Evolutionary conservation across 2,113 vertebrate species (phyloP), one percentile per base, ranked within the genome.

Genomic region (Monarcha castaneiventris): DNA sequence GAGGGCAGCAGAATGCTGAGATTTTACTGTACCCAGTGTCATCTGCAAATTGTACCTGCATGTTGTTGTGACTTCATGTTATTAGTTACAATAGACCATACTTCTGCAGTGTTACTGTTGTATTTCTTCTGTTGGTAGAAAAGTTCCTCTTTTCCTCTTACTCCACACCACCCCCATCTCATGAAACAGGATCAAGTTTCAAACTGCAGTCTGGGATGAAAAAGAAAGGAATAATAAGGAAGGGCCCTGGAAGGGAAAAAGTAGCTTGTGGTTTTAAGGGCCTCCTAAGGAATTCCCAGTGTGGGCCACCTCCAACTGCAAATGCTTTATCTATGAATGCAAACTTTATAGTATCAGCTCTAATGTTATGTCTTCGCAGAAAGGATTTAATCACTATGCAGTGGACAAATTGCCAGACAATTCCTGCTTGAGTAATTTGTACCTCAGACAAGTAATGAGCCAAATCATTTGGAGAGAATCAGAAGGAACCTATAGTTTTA

Each of bases 11-110:
- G 81, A 74, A 91, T 77, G 25, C 64, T 96, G 84, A 94, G 81
- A 55, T 97, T 96, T 93, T 83, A 78, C 76, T 97, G 67, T 90
- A 95, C 93, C 67, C 10, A 22, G 29, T 85, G 89, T 97, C 93
- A 95, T 79, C 81, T 96, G 91, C 81, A 95, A 80, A 83, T 90
- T 95, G 90, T 96, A 96, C 96, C 94, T 94, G 96, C 67, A 61
- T 82, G 87, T 62, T 92, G 78, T 77, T 96, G 81, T 96, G 96
- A 97, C 90, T 95, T 97, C 79, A 68, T 68, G 35, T 71, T 92
- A 93, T 95, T 97, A 96, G 88, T 97, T 96, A 94, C 52, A 93
- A 89, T 54, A 22, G n/a, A 94, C 37, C 54, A 74, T 83, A 89
- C 29, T 84, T 97, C 67, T 72, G 68, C 56, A 62, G 16, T 51